phyloP scores from a whole-genome alignment of 2,113 vertebrate species.

The Spermophilus dauricus region DNA sequence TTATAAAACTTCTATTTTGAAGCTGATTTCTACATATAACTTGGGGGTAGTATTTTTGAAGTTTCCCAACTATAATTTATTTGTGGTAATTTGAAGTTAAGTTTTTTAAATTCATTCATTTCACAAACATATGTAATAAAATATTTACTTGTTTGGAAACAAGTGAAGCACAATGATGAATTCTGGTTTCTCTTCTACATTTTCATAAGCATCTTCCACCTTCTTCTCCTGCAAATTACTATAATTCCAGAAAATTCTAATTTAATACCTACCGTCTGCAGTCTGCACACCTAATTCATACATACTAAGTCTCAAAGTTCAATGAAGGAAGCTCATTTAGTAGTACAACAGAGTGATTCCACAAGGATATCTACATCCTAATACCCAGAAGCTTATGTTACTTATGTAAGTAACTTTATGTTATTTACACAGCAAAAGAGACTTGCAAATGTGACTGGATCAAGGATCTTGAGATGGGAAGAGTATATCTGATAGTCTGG shows the following conservation, averaged over 20 bases:
- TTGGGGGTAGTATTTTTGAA: background rate
- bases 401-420: background rate
- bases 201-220: background rate
- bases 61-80: background rate
- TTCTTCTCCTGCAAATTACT: background rate
- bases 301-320: background rate
- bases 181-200: background rate
- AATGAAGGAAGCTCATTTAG: background rate
- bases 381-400: background rate
- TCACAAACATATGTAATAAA: background rate
- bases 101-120: background rate
- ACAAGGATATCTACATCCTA: background rate
- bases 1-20: background rate
- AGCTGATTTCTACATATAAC: background rate
- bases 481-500: background rate
- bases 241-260: background rate
- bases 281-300: too few species aligned
- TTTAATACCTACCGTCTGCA: background rate
- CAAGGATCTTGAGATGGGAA: background rate
- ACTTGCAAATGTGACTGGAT: background rate
- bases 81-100: background rate
- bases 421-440: background rate
- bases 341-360: background rate
- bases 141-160: slow-evolving; percentile 14
- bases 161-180: background rate